These are phyloP conservation scores for Rhodinocichla rosea DNA, from an alignment of 2,113 vertebrate genomes.

Conservation along the genomic window DNA sequence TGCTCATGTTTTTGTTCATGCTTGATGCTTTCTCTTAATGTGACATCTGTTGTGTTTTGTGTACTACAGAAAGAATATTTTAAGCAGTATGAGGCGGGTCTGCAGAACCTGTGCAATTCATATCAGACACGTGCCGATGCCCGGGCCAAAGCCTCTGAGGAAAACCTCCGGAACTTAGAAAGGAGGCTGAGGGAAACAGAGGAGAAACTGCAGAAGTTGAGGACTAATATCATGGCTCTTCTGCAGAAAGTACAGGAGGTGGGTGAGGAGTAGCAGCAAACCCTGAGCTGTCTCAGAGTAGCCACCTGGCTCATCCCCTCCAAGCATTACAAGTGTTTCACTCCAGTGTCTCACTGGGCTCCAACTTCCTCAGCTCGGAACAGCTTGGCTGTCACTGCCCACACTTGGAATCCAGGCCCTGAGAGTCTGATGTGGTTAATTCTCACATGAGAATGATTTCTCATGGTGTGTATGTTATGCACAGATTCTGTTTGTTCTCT, in stretches of 20 bases:
- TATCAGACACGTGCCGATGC: conserved; percentile 91
- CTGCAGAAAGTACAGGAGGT: conserved; percentile 99
- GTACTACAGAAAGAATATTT: conserved; percentile 92
- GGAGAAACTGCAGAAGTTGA: conserved; percentile 92
- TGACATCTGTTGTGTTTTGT: background rate
- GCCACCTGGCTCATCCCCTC: background rate
- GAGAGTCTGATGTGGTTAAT: background rate
- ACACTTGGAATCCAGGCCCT: background rate
- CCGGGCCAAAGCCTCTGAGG: conserved; percentile 89
- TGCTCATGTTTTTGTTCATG: background rate
- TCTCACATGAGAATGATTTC: background rate
- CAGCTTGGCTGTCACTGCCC: background rate
- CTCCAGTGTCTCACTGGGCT: background rate
- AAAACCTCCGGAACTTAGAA: conserved; percentile 83
- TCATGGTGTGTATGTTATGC: background rate
- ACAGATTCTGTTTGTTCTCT: background rate
- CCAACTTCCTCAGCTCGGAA: background rate
- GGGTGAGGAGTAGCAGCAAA: background rate
- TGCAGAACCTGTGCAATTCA: conserved; percentile 94
- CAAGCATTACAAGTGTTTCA: background rate
- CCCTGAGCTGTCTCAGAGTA: background rate
- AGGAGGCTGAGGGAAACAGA: conserved; percentile 86
- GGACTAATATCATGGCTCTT: conserved; percentile 95
- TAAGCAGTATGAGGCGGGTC: conserved; percentile 92
- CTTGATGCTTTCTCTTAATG: rapidly evolving